A percentile compares a stretch with the other conserved stretches of the same genome.
Evolutionary conservation across 2,113 vertebrate genomes (phyloP).

Genomic region (Tichodroma muraria): DNA sequence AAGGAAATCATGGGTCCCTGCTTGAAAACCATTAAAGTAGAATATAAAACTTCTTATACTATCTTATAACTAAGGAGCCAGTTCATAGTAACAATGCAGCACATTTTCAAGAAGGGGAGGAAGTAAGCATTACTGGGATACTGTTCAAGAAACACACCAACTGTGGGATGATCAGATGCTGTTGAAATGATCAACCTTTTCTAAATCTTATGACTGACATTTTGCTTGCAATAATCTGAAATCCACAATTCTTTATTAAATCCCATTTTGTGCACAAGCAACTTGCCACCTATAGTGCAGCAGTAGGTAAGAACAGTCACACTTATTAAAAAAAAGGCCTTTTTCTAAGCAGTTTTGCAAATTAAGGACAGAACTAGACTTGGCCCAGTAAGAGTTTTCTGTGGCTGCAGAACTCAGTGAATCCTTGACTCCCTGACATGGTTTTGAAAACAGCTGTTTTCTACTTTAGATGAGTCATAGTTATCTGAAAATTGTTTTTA

Average conservation of each 20-base stretch:
- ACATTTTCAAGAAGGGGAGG: background rate
- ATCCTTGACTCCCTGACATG: background rate
- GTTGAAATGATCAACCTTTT: background rate
- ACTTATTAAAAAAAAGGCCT: background rate
- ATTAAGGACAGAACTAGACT: background rate
- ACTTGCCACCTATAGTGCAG: background rate
- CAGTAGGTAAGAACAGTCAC: background rate
- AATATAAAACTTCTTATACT: background rate
- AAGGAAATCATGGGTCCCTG: background rate
- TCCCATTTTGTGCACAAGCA: background rate
- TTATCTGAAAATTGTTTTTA: background rate
- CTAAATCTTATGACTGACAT: background rate
- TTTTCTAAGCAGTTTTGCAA: background rate
- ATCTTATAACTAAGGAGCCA: background rate
- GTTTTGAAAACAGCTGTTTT: background rate
- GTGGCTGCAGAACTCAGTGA: background rate
- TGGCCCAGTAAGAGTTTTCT: background rate
- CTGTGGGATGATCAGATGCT: background rate
- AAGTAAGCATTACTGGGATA: background rate
- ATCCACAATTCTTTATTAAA: background rate
- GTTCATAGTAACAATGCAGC: background rate
- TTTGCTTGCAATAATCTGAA: background rate
- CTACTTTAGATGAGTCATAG: background rate
- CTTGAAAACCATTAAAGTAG: background rate
- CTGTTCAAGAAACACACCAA: background rate